Conservation (phyloP, 2,113 vertebrate genomes). For the Vidua chalybeata region DNA sequence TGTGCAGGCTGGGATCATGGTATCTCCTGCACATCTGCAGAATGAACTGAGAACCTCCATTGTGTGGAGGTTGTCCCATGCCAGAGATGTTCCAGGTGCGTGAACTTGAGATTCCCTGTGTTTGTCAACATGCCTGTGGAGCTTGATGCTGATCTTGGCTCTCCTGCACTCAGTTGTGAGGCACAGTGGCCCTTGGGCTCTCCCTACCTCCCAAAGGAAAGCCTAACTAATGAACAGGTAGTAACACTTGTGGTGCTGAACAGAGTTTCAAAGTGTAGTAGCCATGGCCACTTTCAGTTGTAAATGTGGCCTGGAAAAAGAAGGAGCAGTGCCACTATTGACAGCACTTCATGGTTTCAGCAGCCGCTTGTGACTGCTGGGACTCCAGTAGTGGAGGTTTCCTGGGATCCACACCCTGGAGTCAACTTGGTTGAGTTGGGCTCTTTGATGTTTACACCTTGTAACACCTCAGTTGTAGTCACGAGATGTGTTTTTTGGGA, state of each 20-base stretch:
- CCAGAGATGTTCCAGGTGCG: background rate
- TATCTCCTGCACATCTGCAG: background rate
- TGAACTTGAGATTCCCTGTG: background rate
- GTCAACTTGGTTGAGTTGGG: background rate
- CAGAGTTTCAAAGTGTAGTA: accelerated
- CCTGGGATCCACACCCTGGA: background rate
- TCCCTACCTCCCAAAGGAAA: background rate
- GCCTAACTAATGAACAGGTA: background rate
- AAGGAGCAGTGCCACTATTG: background rate
- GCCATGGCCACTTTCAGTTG: background rate
- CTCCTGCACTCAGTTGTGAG: background rate
- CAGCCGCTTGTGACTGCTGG: background rate
- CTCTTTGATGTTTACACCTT: background rate
- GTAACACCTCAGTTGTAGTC: background rate
- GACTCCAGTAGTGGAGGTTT: background rate
- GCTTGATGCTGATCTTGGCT: background rate
- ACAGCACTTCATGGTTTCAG: background rate
- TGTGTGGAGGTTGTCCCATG: background rate
- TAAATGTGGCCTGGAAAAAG: background rate
- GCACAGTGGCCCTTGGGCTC: background rate
- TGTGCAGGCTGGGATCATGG: background rate
- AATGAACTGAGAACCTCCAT: accelerated
- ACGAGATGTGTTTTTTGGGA: background rate
- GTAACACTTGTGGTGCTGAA: background rate
- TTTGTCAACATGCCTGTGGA: background rate